Conservation (phyloP, 2,113 vertebrate species). For the Ictidomys tridecemlineatus region DNA sequence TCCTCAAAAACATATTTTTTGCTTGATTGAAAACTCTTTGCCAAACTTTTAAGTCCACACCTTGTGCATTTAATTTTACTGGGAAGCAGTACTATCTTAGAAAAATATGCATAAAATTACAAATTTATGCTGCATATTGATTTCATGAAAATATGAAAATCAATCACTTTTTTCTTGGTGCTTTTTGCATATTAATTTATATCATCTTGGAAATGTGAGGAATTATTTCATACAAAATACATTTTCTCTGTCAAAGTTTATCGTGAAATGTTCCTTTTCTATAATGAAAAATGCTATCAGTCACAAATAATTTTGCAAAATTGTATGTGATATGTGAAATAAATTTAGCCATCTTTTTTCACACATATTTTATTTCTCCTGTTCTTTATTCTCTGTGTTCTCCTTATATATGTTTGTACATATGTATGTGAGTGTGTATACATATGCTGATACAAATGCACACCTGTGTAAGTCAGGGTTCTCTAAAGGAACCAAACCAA, state of each 20-base stretch:
- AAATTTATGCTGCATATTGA: conserved; percentile 62
- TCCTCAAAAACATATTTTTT: neutral
- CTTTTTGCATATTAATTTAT: conserved; percentile 73
- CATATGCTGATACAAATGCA: neutral
- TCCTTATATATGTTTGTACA: neutral
- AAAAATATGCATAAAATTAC: conserved; percentile 53
- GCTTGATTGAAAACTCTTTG: neutral
- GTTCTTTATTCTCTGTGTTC: neutral
- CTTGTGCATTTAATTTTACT: neutral
- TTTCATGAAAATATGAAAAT: conserved; percentile 69
- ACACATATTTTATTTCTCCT: neutral
- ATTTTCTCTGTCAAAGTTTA: conserved; percentile 65
- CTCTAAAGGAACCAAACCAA: no score
- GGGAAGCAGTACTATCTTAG: conserved; percentile 21
- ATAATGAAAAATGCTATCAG: conserved; percentile 51
- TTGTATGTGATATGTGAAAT: conserved; percentile 44
- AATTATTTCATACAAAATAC: conserved; percentile 54
- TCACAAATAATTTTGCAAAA: conserved; percentile 24
- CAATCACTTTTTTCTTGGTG: conserved; percentile 38
- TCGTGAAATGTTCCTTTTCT: conserved; percentile 61
- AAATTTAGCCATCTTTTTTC: conserved; percentile 2
- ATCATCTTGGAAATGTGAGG: conserved; percentile 65
- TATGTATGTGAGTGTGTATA: no score
- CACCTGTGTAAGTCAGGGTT: neutral
- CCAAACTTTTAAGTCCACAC: neutral